phyloP scores from a whole-genome alignment of 2,113 vertebrate genomes.

The Acrocephalus arundinaceus region DNA sequence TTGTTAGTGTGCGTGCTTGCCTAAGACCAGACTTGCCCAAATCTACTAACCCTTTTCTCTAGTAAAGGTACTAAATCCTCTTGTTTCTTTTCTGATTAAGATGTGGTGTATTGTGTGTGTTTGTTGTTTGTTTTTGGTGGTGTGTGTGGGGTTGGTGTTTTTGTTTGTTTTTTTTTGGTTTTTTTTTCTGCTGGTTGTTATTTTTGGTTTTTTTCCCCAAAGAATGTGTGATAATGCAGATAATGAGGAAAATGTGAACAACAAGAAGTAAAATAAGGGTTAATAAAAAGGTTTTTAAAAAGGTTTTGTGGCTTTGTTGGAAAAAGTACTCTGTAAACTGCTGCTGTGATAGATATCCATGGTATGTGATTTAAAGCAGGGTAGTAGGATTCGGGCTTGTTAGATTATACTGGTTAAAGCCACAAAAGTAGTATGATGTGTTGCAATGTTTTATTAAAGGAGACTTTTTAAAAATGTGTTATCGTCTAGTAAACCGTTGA shows the following conservation, averaged over 20 bases:
- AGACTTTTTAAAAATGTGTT: not conserved
- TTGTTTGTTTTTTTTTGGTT: not conserved
- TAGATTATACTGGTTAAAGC: conserved; percentile 16
- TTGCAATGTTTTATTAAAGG: not conserved
- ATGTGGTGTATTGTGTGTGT: not conserved
- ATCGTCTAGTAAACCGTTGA: not conserved
- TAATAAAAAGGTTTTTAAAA: not conserved
- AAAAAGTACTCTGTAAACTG: conserved; percentile 1
- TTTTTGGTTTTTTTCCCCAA: not conserved
- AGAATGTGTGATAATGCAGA: not conserved
- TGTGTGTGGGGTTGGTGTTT: not conserved
- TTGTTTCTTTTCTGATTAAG: not conserved
- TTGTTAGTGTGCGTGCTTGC: not conserved
- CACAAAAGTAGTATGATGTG: not conserved
- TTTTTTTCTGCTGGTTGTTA: not conserved
- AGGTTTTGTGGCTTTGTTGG: not conserved
- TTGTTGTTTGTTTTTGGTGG: not conserved
- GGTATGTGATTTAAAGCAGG: not conserved
- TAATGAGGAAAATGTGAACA: not conserved
- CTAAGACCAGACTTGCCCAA: not conserved
- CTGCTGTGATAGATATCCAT: not conserved
- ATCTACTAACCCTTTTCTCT: not conserved
- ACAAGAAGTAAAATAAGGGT: not conserved
- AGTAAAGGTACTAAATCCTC: not conserved
- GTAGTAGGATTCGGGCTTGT: not conserved